A percentile compares a stretch with the other conserved stretches of the same genome.
Evolutionary conservation across 2,113 vertebrate genomes (phyloP).

Genomic region (Muscicapa adusta): DNA sequence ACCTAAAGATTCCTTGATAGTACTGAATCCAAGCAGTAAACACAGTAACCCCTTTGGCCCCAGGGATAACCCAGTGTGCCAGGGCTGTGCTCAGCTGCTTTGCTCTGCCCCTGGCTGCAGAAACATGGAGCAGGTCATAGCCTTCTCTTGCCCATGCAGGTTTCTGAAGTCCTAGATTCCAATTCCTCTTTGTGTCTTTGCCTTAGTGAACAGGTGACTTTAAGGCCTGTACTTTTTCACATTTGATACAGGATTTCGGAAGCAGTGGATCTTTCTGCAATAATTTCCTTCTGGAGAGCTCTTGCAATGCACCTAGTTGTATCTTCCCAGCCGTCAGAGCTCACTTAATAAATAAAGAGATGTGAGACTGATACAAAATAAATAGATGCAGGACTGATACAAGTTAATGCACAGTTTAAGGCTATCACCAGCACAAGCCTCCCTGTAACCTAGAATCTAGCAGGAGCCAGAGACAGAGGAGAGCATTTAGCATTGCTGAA

Average conservation of each 20-base stretch:
- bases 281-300: background rate
- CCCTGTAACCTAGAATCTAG: background rate
- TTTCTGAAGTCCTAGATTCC: background rate
- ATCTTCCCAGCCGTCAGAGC: background rate
- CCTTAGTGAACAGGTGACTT: background rate
- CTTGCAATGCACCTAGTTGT: accelerated
- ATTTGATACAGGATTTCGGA: background rate
- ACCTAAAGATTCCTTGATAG: background rate
- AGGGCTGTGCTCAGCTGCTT: background rate
- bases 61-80: background rate
- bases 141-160: background rate
- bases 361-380: background rate
- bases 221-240: background rate
- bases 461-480: background rate
- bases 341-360: background rate
- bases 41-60: background rate
- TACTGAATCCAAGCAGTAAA: background rate
- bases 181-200: background rate
- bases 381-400: background rate
- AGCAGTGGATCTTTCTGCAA: background rate
- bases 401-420: background rate
- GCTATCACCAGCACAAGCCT: background rate
- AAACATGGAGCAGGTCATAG: background rate
- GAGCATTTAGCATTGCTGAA: background rate
- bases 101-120: background rate